phyloP scores from a whole-genome alignment of 2,888 invertebrate genomes.

The Syritta pipiens region DNA sequence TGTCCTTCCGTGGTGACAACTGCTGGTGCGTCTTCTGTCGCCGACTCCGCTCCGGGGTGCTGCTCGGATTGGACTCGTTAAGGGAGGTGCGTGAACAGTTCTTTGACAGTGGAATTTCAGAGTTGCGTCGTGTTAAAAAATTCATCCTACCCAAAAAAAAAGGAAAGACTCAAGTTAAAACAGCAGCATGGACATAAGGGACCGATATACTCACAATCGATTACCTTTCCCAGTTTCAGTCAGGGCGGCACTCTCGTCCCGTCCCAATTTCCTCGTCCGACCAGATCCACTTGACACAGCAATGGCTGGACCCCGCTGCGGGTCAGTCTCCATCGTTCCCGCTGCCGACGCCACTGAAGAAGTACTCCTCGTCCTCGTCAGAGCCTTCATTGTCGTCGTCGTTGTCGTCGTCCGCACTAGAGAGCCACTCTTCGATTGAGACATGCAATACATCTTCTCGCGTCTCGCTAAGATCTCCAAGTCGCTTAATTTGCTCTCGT shows the following conservation, averaged over 20 bases:
- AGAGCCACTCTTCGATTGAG: constrained; percentile 80
- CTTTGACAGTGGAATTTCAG: constrained; percentile 76
- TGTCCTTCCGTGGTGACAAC: constrained; percentile 79
- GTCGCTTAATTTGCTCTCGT: constrained; percentile 81
- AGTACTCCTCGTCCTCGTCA: constrained; percentile 78
- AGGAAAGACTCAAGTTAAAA: neutral
- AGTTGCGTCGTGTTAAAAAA: constrained; percentile 78
- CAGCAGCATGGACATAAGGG: neutral
- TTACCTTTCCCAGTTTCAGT: constrained; percentile 79
- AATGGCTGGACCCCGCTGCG: constrained; percentile 1
- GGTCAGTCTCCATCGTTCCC: constrained; percentile 60
- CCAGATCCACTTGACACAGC: constrained; percentile 42
- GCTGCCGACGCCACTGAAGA: constrained; percentile 77
- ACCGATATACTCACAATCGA: constrained; percentile 77
- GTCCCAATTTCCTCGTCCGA: constrained; percentile 74
- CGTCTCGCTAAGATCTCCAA: constrained; percentile 84
- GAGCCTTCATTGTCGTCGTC: constrained; percentile 70
- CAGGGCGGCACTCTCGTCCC: constrained; percentile 75
- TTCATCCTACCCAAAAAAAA: constrained; percentile 73
- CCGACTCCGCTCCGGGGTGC: constrained; percentile 72
- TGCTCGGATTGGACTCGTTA: constrained; percentile 77
- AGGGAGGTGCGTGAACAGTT: constrained; percentile 77
- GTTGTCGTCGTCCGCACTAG: constrained; percentile 77
- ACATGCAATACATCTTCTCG: constrained; percentile 80
- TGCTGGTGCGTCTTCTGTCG: constrained; percentile 69